phyloP scores from a whole-genome alignment of 2,888 invertebrate genomes.

The Danaus chrysippus region DNA sequence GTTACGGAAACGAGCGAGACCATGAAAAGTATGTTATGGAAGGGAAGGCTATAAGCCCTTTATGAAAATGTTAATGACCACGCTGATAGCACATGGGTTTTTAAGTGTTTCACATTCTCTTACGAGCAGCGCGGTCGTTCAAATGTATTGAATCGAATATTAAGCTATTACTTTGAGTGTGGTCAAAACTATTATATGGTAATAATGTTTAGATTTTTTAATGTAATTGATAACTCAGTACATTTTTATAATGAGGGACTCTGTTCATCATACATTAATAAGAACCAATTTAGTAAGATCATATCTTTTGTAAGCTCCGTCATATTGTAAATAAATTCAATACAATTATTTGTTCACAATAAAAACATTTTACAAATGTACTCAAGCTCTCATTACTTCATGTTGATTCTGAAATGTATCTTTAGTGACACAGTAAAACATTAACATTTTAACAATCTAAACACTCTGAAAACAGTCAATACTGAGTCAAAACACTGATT shows the following conservation, averaged over 20 bases:
- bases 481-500: constrained; percentile 19
- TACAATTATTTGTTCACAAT: no score
- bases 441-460: constrained; percentile 3
- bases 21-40: constrained; percentile 69
- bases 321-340: no score
- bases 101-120: constrained; percentile 52
- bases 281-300: no score
- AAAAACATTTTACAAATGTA: no score
- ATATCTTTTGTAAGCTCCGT: no score
- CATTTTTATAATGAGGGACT: no score
- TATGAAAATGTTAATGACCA: constrained; percentile 73
- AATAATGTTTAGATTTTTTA: not conserved
- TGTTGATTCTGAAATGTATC: no score
- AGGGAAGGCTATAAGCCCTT: constrained; percentile 66
- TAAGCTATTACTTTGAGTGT: constrained; percentile 35
- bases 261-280: no score
- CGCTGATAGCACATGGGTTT: constrained; percentile 55
- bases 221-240: not conserved
- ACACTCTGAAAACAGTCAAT: constrained; percentile 15
- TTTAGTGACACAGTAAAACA: not conserved
- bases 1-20: constrained; percentile 61
- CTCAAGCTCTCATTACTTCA: no score
- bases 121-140: constrained; percentile 43
- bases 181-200: not conserved
- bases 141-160: constrained; percentile 33